These are phyloP conservation scores for Clarias magur DNA, from an alignment of 2,113 vertebrate genomes.

Conservation along the genomic window DNA sequence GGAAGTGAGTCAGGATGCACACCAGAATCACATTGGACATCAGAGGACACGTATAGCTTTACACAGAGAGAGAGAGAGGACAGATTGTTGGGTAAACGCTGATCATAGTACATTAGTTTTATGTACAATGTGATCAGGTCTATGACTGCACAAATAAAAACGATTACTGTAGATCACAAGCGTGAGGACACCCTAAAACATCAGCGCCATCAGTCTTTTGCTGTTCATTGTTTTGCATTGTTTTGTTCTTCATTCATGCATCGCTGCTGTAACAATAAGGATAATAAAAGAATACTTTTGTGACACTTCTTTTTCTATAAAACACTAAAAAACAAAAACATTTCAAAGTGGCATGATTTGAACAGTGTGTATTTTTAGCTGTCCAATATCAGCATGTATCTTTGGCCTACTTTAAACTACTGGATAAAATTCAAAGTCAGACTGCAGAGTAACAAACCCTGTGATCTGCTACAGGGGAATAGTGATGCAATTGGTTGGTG, in stretches of 20 bases:
- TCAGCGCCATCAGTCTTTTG: neutral
- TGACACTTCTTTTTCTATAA: neutral
- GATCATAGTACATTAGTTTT: neutral
- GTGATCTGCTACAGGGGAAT: neutral
- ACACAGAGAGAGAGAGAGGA: neutral
- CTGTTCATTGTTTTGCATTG: neutral
- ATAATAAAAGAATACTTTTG: neutral
- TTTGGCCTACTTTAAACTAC: neutral
- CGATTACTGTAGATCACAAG: neutral
- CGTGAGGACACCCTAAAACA: neutral
- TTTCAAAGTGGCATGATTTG: neutral
- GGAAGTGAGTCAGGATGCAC: neutral
- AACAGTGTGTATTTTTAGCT: neutral
- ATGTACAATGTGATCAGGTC: neutral
- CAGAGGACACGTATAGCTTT: neutral
- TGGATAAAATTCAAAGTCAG: neutral
- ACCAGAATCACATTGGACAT: neutral
- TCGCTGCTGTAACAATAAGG: neutral
- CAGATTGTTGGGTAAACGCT: neutral
- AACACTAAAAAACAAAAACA: neutral
- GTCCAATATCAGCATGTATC: neutral
- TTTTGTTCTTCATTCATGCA: neutral
- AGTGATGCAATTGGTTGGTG: neutral
- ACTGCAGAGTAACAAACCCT: neutral
- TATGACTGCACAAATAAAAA: neutral